Evolutionary conservation across 2,888 invertebrate genomes (phyloP).

Genomic region (Orchesella flavescens): DNA sequence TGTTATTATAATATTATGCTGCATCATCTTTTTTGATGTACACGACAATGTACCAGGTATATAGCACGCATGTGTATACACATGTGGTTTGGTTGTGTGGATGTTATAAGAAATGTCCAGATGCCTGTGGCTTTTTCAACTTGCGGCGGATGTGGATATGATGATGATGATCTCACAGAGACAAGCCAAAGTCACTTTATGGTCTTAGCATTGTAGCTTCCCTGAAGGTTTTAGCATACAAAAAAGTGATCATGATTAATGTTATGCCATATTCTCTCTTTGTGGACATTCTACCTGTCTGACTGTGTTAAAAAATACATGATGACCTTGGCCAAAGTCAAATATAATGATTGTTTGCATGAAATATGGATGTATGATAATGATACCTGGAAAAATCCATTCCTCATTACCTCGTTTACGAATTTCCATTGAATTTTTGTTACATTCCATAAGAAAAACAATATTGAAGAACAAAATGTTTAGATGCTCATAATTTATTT

Average conservation of each 20-base stretch:
- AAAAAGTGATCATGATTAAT: constrained; percentile 39
- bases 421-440: not conserved
- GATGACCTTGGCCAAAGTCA: constrained; percentile 53
- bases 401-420: not conserved
- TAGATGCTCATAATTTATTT: constrained; percentile 18
- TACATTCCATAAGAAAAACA: not conserved
- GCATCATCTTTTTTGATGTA: constrained; percentile 1
- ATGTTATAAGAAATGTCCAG: constrained; percentile 7
- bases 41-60: too few species aligned
- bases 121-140: constrained; percentile 41
- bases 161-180: constrained; percentile 29
- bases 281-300: not conserved
- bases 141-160: constrained; percentile 36
- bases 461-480: constrained; percentile 4
- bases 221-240: not conserved
- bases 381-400: constrained; percentile 14
- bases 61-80: not conserved
- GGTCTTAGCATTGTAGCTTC: constrained; percentile 1
- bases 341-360: constrained; percentile 20
- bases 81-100: not conserved
- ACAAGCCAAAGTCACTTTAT: constrained; percentile 6
- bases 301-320: not conserved
- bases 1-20: not conserved
- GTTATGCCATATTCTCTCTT: constrained; percentile 29
- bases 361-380: not conserved